Conservation (phyloP, 2,113 vertebrate species). For the Triplophysa rosa region DNA sequence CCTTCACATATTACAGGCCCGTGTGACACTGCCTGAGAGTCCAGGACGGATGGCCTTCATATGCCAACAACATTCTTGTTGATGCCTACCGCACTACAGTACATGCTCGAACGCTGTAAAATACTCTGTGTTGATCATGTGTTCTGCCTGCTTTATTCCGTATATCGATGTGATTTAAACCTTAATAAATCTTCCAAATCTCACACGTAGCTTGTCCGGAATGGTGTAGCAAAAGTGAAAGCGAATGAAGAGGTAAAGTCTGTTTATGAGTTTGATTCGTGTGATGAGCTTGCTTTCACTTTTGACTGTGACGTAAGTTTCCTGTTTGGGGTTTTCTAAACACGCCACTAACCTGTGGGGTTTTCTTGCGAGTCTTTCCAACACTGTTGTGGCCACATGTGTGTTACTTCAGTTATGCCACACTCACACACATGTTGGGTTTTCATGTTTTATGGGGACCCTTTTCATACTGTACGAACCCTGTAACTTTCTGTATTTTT, state of each 20-base stretch:
- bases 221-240: constrained; percentile 2
- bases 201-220: neutral
- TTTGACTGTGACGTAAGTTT: neutral
- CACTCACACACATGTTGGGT: neutral
- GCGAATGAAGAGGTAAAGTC: neutral
- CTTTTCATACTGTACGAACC: too few relatives aligned
- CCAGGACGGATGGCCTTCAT: constrained; percentile 24
- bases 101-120: neutral
- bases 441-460: too few relatives aligned
- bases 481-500: neutral
- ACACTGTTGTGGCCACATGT: neutral
- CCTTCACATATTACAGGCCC: constrained; percentile 69
- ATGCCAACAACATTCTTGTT: neutral
- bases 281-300: neutral
- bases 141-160: neutral
- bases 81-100: neutral
- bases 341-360: neutral
- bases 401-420: constrained; percentile 4
- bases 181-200: neutral
- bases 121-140: neutral
- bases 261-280: neutral
- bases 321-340: neutral
- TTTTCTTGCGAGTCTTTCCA: neutral
- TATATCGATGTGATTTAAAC: neutral
- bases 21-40: constrained; percentile 20